Percentiles rank a stretch among this genome's conserved stretches.
Conservation (phyloP, 2,888 invertebrate genomes). For the Philonicus albiceps region DNA sequence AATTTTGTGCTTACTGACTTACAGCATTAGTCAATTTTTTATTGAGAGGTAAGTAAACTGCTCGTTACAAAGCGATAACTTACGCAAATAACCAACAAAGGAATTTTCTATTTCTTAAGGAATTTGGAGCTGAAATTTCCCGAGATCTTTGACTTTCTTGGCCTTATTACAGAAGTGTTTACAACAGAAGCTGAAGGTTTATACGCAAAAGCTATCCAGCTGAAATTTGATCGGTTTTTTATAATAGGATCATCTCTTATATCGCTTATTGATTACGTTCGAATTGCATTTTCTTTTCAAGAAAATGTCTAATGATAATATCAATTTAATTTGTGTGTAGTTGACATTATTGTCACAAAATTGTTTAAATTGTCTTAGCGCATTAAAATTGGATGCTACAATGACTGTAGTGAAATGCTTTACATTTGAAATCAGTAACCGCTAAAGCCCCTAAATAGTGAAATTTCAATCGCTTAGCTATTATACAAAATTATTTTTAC, state of each 20-base stretch:
- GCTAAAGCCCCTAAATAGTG: too few relatives aligned
- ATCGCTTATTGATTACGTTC: slow-evolving; percentile 43
- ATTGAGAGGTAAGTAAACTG: slow-evolving; percentile 61
- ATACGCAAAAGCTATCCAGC: slow-evolving; percentile 18
- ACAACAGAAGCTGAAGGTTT: slow-evolving; percentile 12
- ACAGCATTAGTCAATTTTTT: slow-evolving; percentile 63
- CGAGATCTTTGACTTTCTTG: not conserved
- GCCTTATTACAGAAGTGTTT: slow-evolving; percentile 10
- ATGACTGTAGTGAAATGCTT: too few relatives aligned
- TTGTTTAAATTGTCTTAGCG: too few relatives aligned
- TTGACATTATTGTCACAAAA: too few relatives aligned
- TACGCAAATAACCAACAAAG: not conserved
- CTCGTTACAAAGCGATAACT: not conserved
- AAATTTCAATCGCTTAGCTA: too few relatives aligned
- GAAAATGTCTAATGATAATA: not conserved
- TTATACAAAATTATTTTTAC: too few relatives aligned
- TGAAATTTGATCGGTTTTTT: slow-evolving; percentile 40
- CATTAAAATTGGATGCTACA: too few relatives aligned
- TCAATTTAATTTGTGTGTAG: not conserved
- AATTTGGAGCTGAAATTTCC: slow-evolving; percentile 24
- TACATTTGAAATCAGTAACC: too few relatives aligned
- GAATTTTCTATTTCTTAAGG: not conserved
- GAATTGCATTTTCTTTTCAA: slow-evolving; percentile 40
- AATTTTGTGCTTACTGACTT: slow-evolving; percentile 61
- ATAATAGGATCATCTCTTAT: slow-evolving; percentile 43